Evolutionary conservation across 1,140 invertebrate genomes (phyloP).

Genomic region (Neodiprion fabricii): DNA sequence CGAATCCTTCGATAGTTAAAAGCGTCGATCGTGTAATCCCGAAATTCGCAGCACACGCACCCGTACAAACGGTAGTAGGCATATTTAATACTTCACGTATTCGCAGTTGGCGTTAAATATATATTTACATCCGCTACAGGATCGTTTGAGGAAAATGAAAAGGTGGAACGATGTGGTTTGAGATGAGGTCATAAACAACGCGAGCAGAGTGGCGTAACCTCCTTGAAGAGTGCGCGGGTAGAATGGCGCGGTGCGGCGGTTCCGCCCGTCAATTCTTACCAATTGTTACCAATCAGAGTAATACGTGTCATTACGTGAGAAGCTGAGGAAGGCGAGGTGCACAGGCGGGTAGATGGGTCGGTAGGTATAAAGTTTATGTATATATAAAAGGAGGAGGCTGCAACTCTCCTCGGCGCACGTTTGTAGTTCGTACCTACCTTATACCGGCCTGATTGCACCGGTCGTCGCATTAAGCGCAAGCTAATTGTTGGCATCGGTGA

Average conservation of each 20-base stretch:
- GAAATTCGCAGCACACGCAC: neutral
- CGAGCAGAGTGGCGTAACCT: slow-evolving; percentile 59
- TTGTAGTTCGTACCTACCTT: slow-evolving; percentile 34
- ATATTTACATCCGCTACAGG: no score
- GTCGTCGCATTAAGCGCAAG: slow-evolving; percentile 43
- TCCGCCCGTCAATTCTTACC: slow-evolving; percentile 61
- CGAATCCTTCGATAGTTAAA: no score
- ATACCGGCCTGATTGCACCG: slow-evolving; percentile 40
- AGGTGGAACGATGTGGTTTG: neutral
- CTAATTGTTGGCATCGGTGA: slow-evolving; percentile 43
- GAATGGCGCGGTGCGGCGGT: slow-evolving; percentile 32
- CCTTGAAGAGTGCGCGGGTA: slow-evolving; percentile 29
- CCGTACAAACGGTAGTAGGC: neutral
- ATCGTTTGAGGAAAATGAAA: neutral
- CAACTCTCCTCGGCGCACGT: slow-evolving; percentile 22
- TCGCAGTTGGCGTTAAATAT: no score
- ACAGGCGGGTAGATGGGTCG: slow-evolving; percentile 34
- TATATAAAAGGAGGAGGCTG: no score
- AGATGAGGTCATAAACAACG: slow-evolving; percentile 55
- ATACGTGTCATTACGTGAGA: slow-evolving; percentile 56
- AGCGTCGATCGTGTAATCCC: neutral
- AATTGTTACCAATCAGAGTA: slow-evolving; percentile 61
- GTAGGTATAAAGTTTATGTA: slow-evolving; percentile 31
- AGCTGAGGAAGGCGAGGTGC: neutral
- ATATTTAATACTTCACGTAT: no score